A percentile compares a stretch with the other conserved stretches of the same genome.
Conservation (phyloP, 2,113 vertebrate species). For the Poecile atricapillus region DNA sequence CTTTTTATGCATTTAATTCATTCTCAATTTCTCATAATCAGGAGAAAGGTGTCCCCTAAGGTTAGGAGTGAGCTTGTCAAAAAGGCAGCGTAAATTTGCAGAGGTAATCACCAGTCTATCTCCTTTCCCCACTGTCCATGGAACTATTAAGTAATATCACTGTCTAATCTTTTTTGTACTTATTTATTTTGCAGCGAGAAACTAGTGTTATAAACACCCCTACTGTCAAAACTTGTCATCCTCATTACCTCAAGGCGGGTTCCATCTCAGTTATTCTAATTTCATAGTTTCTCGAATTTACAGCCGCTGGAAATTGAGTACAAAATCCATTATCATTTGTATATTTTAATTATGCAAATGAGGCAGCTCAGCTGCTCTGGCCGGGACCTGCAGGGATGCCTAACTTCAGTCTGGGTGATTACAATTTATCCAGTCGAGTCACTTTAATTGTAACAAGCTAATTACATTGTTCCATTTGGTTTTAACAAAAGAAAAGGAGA, state of each 20-base stretch:
- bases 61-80: constrained; percentile 86
- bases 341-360: constrained; percentile 99
- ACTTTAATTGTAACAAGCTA: constrained; percentile 99
- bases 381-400: constrained; percentile 98
- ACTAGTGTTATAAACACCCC: constrained; percentile 81
- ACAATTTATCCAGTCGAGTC: constrained; percentile 99
- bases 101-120: constrained; percentile 93
- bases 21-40: constrained; percentile 99
- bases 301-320: constrained; percentile 99
- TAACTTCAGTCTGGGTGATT: constrained; percentile 99
- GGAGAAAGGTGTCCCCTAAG: constrained; percentile 91
- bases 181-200: constrained; percentile 80
- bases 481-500: constrained; percentile 97
- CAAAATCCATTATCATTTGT: constrained; percentile 99
- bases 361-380: constrained; percentile 97
- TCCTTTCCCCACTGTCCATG: constrained; percentile 76
- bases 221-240: constrained; percentile 84
- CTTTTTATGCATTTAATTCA: constrained; percentile 99
- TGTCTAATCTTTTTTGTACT: constrained; percentile 84
- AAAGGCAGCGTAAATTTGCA: constrained; percentile 87
- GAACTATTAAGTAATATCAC: constrained; percentile 89
- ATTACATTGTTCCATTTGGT: constrained; percentile 99
- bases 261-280: constrained; percentile 95
- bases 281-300: constrained; percentile 98
- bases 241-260: constrained; percentile 89